These are phyloP conservation scores for Lophius piscatorius DNA, from an alignment of 2,113 vertebrate genomes.

Conservation along the genomic window DNA sequence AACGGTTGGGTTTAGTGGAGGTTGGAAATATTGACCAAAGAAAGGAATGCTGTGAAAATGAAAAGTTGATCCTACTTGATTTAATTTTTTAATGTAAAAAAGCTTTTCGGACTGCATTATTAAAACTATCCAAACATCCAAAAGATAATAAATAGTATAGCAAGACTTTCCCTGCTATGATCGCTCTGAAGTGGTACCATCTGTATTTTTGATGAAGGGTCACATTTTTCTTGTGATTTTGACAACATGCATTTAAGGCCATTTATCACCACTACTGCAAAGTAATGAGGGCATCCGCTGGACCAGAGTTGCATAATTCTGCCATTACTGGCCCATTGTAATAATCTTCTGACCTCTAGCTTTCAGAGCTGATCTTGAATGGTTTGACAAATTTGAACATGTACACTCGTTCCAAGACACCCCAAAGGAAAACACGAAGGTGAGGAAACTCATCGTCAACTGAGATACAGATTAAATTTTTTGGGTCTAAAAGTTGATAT, in stretches of 20 bases:
- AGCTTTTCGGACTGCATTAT: conserved; percentile 11
- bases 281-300: conserved; percentile 76
- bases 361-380: conserved; percentile 76
- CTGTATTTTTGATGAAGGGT: conserved; percentile 74
- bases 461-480: no score
- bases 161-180: conserved; percentile 21
- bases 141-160: conserved; percentile 43
- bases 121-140: conserved; percentile 48
- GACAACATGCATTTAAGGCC: conserved; percentile 74
- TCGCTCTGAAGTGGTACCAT: conserved; percentile 65
- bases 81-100: conserved; percentile 20
- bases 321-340: conserved; percentile 78
- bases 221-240: conserved; percentile 73
- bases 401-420: conserved; percentile 26
- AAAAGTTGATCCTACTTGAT: not conserved
- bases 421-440: conserved; percentile 37
- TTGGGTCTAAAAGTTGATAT: no score
- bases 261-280: conserved; percentile 72
- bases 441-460: conserved; percentile 58
- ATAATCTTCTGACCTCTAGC: conserved; percentile 81
- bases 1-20: conserved; percentile 27
- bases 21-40: conserved; percentile 51
- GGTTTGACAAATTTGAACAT: conserved; percentile 70
- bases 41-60: conserved; percentile 11
- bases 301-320: conserved; percentile 79